Evolutionary conservation across 1,140 invertebrate genomes (phyloP).

Genomic region (Aphis craccivora): DNA sequence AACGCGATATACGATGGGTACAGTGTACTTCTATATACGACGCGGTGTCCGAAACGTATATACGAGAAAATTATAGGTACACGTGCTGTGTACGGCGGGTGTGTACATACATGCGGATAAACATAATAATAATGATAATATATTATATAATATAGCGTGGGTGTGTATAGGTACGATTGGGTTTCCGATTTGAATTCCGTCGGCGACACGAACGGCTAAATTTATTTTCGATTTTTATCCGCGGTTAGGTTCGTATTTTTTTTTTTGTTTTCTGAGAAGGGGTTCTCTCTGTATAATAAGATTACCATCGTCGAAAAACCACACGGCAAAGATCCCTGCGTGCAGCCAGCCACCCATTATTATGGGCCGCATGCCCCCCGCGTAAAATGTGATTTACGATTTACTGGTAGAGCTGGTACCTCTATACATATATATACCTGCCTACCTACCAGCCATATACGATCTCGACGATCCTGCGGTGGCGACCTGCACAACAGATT

Average conservation of each 20-base stretch:
- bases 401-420: background rate
- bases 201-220: background rate
- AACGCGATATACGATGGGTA: background rate
- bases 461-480: constrained; percentile 13
- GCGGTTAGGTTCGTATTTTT: background rate
- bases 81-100: background rate
- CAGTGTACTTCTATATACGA: background rate
- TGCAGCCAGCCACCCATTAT: background rate
- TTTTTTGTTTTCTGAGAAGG: constrained; percentile 43
- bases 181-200: constrained; percentile 52
- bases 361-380: background rate
- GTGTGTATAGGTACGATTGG: background rate
- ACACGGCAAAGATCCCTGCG: background rate
- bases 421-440: too few species aligned
- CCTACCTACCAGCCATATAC: background rate
- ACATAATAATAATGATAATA: background rate
- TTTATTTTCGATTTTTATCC: constrained; percentile 51
- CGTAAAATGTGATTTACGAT: constrained; percentile 54
- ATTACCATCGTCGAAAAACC: constrained; percentile 44
- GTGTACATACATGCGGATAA: background rate
- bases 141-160: background rate
- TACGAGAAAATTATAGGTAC: constrained; percentile 31
- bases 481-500: constrained; percentile 43
- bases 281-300: constrained; percentile 25
- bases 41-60: background rate